Evolutionary conservation across 2,113 vertebrate species (phyloP).

Genomic region (Cepphus grylle): DNA sequence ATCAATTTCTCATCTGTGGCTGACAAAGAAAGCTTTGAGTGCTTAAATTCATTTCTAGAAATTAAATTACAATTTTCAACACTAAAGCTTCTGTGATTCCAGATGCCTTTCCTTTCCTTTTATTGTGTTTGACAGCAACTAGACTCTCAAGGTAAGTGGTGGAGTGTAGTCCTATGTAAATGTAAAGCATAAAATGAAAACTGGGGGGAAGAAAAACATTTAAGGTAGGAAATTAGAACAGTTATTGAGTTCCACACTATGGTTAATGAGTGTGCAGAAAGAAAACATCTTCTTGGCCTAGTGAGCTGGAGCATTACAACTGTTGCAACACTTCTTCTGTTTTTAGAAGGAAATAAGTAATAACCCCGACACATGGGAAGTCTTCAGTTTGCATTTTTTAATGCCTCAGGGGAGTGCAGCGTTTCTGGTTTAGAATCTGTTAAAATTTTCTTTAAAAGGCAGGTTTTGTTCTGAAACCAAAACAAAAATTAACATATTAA

Average conservation of each 20-base stretch:
- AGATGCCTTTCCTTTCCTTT: constrained; percentile 62
- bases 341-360: constrained; percentile 79
- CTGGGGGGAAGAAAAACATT: constrained; percentile 78
- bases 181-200: constrained; percentile 73
- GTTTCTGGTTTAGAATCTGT: constrained; percentile 78
- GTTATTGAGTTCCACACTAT: constrained; percentile 75
- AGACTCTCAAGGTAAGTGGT: constrained; percentile 67
- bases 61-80: constrained; percentile 79
- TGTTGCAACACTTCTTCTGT: constrained; percentile 68
- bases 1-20: constrained; percentile 68
- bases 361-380: constrained; percentile 73
- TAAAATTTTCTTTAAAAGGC: constrained; percentile 77
- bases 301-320: constrained; percentile 67
- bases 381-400: constrained; percentile 78
- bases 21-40: constrained; percentile 77
- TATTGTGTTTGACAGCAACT: constrained; percentile 75
- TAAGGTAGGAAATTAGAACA: constrained; percentile 79
- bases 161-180: constrained; percentile 62
- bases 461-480: constrained; percentile 77
- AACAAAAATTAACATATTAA: constrained; percentile 79
- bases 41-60: constrained; percentile 72
- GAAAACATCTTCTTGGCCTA: constrained; percentile 73
- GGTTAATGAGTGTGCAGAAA: constrained; percentile 77
- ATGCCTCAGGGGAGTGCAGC: constrained; percentile 74
- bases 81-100: constrained; percentile 73